Conservation (phyloP, 2,797 vertebrate genomes). For the Sternarchorhynchus goeldii region DNA sequence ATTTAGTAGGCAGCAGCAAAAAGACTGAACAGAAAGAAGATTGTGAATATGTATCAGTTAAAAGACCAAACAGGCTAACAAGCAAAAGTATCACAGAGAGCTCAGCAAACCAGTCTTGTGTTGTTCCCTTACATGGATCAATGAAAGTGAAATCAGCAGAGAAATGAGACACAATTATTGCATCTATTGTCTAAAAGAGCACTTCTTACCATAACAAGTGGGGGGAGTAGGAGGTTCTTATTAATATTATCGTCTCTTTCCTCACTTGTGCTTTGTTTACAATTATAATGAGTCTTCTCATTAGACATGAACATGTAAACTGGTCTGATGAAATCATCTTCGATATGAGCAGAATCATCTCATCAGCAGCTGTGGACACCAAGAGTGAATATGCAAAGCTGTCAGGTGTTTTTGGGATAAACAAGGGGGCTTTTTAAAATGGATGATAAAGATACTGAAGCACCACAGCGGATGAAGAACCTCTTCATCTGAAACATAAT, state of each 20-base stretch:
- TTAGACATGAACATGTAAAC: slow-evolving; percentile 44
- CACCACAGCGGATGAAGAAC: no score
- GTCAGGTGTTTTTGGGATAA: no score
- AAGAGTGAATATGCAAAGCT: not conserved
- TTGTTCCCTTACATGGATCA: not conserved
- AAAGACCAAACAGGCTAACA: not conserved
- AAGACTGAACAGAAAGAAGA: slow-evolving; percentile 3
- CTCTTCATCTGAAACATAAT: no score
- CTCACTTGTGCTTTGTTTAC: slow-evolving; percentile 37
- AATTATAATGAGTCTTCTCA: slow-evolving; percentile 41
- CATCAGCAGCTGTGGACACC: slow-evolving; percentile 18
- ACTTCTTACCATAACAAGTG: slow-evolving; percentile 50
- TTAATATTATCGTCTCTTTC: slow-evolving; percentile 23
- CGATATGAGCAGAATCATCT: slow-evolving; percentile 21
- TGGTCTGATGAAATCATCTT: slow-evolving; percentile 38
- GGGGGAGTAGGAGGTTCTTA: slow-evolving; percentile 37
- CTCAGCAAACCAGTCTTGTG: not conserved
- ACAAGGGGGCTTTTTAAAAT: no score
- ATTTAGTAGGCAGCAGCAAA: no score
- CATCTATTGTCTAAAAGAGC: slow-evolving; percentile 43
- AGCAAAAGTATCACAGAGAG: not conserved
- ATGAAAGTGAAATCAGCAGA: slow-evolving; percentile 9
- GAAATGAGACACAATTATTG: slow-evolving; percentile 40
- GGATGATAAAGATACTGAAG: no score
- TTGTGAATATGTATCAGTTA: not conserved